These are phyloP conservation scores for Halcyon senegalensis DNA, from an alignment of 2,113 vertebrate species.

Conservation along the genomic window DNA sequence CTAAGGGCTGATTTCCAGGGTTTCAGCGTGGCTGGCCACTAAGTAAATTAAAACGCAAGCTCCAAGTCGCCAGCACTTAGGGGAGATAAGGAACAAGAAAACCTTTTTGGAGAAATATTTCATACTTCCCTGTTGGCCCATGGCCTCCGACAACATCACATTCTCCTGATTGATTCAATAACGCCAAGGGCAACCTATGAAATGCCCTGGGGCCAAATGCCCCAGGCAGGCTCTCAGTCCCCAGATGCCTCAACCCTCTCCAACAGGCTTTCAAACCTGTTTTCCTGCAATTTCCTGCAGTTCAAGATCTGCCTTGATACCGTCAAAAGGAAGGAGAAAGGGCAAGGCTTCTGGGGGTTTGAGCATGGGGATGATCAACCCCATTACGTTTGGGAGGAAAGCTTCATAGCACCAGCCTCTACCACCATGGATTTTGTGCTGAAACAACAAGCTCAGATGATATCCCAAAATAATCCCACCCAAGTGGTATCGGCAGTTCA, in stretches of 20 bases:
- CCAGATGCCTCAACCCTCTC: not conserved
- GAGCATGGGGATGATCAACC: not conserved
- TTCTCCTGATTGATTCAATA: not conserved
- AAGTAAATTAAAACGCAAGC: not conserved
- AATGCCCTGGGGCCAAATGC: accelerated
- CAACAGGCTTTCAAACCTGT: not conserved
- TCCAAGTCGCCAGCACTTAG: not conserved
- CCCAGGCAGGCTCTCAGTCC: not conserved
- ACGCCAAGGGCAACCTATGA: not conserved
- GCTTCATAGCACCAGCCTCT: not conserved
- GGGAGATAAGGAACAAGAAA: not conserved
- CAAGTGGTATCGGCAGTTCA: not conserved
- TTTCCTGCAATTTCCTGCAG: not conserved
- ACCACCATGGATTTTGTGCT: not conserved
- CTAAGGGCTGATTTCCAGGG: not conserved
- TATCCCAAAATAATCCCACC: not conserved
- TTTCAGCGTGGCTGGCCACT: not conserved
- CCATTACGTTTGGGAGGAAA: not conserved
- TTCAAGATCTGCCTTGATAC: not conserved
- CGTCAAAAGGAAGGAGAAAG: not conserved
- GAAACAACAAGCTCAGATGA: not conserved
- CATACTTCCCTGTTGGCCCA: not conserved
- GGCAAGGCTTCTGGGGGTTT: not conserved
- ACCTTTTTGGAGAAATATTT: not conserved
- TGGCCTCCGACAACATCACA: accelerated